A percentile compares a stretch with the other conserved stretches of the same genome.
phyloP scores from a whole-genome alignment of 53 echinoderm and acorn worm species.

The Henricia sp. region DNA sequence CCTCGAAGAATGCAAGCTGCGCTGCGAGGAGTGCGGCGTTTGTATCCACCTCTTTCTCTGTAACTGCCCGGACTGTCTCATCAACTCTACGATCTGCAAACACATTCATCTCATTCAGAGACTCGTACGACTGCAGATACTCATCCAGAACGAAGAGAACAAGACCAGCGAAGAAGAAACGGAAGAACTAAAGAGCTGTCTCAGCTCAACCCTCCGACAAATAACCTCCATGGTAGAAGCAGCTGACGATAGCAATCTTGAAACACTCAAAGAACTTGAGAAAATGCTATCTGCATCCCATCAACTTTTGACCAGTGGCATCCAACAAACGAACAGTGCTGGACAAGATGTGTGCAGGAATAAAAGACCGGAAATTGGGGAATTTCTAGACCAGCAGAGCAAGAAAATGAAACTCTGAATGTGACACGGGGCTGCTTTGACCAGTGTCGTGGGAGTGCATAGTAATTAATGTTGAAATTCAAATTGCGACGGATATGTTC shows the following conservation, averaged over 20 bases:
- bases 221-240: constrained; percentile 41
- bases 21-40: constrained; percentile 40
- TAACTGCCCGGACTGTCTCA: constrained; percentile 51
- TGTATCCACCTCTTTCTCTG: constrained; percentile 58
- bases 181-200: constrained; percentile 15
- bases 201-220: constrained; percentile 31
- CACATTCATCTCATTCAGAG: constrained; percentile 60
- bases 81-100: constrained; percentile 59
- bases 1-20: constrained; percentile 29
- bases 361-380: neutral
- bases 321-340: neutral
- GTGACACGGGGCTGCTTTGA: too few relatives aligned
- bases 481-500: too few relatives aligned
- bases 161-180: constrained; percentile 2
- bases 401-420: constrained; percentile 12
- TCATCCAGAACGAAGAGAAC: constrained; percentile 9
- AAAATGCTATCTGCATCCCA: neutral
- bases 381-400: neutral
- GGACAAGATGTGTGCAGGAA: neutral
- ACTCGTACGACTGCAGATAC: constrained; percentile 33
- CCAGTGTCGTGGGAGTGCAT: too few relatives aligned
- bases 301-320: constrained; percentile 11
- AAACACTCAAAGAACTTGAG: constrained; percentile 12
- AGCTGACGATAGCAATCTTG: constrained; percentile 21
- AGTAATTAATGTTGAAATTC: too few relatives aligned